Percentiles rank a stretch among this genome's conserved stretches.
Evolutionary conservation across 2,888 invertebrate genomes (phyloP).

Genomic region (Drosophila borborema): DNA sequence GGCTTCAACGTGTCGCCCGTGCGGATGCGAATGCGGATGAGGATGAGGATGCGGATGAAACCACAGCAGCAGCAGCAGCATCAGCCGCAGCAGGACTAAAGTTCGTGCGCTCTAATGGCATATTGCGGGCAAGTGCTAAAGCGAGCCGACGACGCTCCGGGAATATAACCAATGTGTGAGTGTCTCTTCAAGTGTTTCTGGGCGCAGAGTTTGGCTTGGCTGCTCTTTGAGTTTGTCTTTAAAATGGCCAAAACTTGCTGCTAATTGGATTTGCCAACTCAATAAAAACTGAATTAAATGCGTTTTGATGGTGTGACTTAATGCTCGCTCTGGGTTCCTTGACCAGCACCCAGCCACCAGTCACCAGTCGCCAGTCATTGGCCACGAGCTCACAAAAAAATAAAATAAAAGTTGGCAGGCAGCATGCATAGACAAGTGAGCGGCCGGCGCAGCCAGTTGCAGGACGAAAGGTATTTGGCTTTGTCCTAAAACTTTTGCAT

Average conservation of each 20-base stretch:
- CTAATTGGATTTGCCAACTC: conserved; percentile 79
- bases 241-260: conserved; percentile 65
- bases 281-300: conserved; percentile 78
- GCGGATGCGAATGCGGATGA: conserved; percentile 49
- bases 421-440: conserved; percentile 62
- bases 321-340: conserved; percentile 54
- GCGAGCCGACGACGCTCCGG: conserved; percentile 49
- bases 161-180: conserved; percentile 36
- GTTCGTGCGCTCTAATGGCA: conserved; percentile 67
- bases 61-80: conserved; percentile 15
- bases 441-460: conserved; percentile 7
- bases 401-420: conserved; percentile 54
- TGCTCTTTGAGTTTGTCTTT: conserved; percentile 43
- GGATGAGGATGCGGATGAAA: conserved; percentile 36
- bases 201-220: conserved; percentile 1
- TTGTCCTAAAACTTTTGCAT: conserved; percentile 75
- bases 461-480: conserved; percentile 42
- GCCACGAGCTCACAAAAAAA: conserved; percentile 1
- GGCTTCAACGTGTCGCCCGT: conserved; percentile 79
- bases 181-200: conserved; percentile 44
- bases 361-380: not conserved
- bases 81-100: conserved; percentile 58
- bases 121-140: conserved; percentile 69
- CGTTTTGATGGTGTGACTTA: conserved; percentile 71
- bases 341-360: conserved; percentile 51